These are phyloP conservation scores for Zaprionus ornatus DNA, from an alignment of 1,140 invertebrate species.

Conservation along the genomic window DNA sequence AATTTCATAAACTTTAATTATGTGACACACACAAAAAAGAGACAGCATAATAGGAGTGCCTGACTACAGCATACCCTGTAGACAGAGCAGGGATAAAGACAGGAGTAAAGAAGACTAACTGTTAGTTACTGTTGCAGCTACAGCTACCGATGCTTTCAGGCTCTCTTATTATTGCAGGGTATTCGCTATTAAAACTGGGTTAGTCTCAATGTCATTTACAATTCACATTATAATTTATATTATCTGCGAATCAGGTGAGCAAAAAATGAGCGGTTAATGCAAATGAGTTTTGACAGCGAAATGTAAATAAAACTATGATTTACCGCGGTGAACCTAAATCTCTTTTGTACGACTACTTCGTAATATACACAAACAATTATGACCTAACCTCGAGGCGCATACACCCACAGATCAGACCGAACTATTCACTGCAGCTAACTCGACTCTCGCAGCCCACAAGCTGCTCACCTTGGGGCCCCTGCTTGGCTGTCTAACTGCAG, in stretches of 20 bases:
- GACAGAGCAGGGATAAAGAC: background rate
- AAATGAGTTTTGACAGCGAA: conserved; percentile 28
- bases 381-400: conserved; percentile 9
- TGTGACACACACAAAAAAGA: conserved; percentile 1
- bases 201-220: conserved; percentile 44
- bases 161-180: too few relatives aligned
- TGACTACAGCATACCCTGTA: background rate
- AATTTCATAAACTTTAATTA: conserved; percentile 61
- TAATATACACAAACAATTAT: conserved; percentile 5
- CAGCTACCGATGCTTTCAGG: too few relatives aligned
- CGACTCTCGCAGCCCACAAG: conserved; percentile 24
- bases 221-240: conserved; percentile 33
- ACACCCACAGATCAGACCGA: conserved; percentile 18
- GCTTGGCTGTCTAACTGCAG: conserved; percentile 29
- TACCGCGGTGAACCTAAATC: background rate
- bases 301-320: conserved; percentile 27
- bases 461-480: conserved; percentile 36
- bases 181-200: background rate
- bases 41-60: background rate
- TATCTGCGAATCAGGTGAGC: conserved; percentile 18
- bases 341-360: background rate
- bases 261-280: conserved; percentile 18
- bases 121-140: too few relatives aligned
- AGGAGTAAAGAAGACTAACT: too few relatives aligned
- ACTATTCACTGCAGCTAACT: background rate